These are phyloP conservation scores for Gopherus evgoodei DNA, from an alignment of 2,113 vertebrate species.

Conservation along the genomic window DNA sequence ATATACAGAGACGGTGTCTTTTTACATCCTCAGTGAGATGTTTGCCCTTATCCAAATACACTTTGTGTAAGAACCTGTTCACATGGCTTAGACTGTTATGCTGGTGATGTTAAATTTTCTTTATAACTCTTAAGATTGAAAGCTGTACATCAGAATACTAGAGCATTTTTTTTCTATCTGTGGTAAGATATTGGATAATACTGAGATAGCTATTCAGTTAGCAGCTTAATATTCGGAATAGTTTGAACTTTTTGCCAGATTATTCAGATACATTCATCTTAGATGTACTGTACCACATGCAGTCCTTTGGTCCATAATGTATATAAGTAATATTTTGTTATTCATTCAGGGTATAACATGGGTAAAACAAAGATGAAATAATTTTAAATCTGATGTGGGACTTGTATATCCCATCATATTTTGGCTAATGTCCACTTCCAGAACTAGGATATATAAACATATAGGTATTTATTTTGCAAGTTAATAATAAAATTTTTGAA, in stretches of 20 bases:
- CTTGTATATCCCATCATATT: neutral
- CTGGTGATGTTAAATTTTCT: neutral
- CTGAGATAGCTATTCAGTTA: neutral
- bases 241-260: conserved; percentile 10
- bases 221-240: neutral
- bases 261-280: neutral
- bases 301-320: neutral
- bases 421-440: conserved; percentile 15
- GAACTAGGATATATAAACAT: neutral
- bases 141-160: neutral
- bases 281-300: accelerated
- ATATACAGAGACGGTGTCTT: conserved; percentile 62
- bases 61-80: neutral
- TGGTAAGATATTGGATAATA: neutral
- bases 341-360: neutral
- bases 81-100: neutral
- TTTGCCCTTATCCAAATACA: neutral
- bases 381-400: neutral
- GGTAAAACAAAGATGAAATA: neutral
- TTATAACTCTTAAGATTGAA: neutral
- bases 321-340: neutral
- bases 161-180: neutral
- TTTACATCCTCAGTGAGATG: conserved; percentile 42
- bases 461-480: neutral
- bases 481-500: accelerated